phyloP scores from a whole-genome alignment of 2,888 invertebrate species.

The Xestoiulus laeticollis region DNA sequence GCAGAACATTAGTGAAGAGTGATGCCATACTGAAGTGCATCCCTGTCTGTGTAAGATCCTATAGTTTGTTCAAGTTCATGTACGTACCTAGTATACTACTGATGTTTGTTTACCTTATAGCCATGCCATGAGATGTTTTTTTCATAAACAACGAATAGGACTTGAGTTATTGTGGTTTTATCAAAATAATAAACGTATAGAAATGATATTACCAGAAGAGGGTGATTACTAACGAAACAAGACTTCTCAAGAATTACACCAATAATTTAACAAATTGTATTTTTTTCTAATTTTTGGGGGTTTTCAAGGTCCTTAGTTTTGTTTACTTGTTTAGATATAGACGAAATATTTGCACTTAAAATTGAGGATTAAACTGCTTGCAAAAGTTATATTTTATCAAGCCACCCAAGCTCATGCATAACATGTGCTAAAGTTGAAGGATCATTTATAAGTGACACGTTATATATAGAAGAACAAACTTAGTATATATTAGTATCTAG shows the following conservation, averaged over 20 bases:
- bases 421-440: background rate
- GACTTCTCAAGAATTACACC: background rate
- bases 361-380: background rate
- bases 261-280: no score
- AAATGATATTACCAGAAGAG: background rate
- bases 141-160: background rate
- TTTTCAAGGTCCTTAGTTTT: background rate
- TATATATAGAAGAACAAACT: background rate
- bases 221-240: background rate
- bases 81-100: no score
- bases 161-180: background rate
- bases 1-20: constrained; percentile 38
- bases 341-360: background rate
- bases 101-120: background rate
- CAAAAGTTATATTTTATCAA: background rate
- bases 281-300: background rate
- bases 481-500: background rate
- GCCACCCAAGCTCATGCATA: background rate
- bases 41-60: background rate
- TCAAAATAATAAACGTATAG: background rate
- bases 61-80: background rate
- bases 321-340: no score
- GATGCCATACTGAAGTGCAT: constrained; percentile 1
- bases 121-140: background rate
- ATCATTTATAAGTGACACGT: background rate